Evolutionary conservation across 2,797 vertebrate species (phyloP).

Genomic region (Chromobotia macracanthus): DNA sequence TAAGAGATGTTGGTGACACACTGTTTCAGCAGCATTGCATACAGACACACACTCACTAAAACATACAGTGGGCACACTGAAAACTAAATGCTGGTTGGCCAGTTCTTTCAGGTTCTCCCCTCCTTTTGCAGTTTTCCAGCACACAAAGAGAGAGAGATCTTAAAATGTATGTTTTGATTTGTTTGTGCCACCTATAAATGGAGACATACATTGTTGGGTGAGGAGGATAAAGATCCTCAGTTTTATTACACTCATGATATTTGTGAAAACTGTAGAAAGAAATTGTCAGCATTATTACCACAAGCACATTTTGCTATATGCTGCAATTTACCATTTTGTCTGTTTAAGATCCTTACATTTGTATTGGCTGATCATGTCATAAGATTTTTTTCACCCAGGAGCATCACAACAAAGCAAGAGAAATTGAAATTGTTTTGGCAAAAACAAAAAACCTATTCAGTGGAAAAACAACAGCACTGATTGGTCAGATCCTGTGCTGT

Average conservation of each 20-base stretch:
- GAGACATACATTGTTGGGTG: too few relatives aligned
- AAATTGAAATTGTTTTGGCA: background rate
- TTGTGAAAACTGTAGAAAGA: background rate
- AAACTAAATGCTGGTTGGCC: slow-evolving; percentile 14
- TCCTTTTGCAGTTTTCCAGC: background rate
- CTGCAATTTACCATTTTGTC: background rate
- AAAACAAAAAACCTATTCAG: background rate
- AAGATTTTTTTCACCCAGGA: background rate
- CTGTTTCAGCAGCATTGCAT: background rate
- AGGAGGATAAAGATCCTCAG: background rate
- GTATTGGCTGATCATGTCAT: background rate
- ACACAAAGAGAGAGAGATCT: too few relatives aligned
- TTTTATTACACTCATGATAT: background rate
- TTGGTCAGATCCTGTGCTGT: background rate
- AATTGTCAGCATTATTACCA: too few relatives aligned
- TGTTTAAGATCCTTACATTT: background rate
- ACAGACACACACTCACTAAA: background rate
- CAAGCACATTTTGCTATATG: background rate
- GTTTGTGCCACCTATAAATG: too few relatives aligned
- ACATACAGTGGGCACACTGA: slow-evolving; percentile 14
- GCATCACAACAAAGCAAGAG: background rate
- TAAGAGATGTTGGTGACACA: slow-evolving; percentile 10
- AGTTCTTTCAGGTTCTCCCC: slow-evolving; percentile 12
- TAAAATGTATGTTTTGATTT: background rate
- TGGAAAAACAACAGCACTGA: too few relatives aligned